These are phyloP conservation scores for Eremophila alpestris DNA, from an alignment of 2,797 vertebrate genomes.

Conservation along the genomic window DNA sequence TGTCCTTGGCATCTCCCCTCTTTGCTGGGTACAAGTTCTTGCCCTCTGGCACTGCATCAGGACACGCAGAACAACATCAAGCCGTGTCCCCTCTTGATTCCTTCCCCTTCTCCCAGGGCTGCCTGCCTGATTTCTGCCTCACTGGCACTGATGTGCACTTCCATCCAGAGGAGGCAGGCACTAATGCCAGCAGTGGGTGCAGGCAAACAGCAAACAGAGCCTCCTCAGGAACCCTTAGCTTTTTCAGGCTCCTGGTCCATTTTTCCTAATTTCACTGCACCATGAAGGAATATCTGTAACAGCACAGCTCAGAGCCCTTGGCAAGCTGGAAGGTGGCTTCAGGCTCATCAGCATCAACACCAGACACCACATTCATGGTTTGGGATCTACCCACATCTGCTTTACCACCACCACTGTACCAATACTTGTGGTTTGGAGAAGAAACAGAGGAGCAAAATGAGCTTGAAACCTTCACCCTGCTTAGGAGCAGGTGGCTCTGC, in stretches of 20 bases:
- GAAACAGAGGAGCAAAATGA: not conserved
- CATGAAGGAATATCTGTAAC: not conserved
- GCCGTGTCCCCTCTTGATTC: not conserved
- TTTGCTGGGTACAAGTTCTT: not conserved
- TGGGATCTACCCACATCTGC: not conserved
- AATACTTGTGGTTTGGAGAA: not conserved
- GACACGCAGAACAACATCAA: not conserved
- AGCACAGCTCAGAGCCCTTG: not conserved
- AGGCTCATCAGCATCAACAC: not conserved
- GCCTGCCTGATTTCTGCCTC: not conserved
- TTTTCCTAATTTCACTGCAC: not conserved
- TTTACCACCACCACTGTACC: not conserved
- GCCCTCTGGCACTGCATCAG: not conserved
- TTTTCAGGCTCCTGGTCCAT: not conserved
- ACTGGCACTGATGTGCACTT: not conserved
- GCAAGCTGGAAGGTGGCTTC: not conserved
- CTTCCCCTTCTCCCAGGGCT: not conserved
- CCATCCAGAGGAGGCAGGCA: not conserved
- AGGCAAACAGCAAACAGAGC: not conserved
- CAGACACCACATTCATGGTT: not conserved
- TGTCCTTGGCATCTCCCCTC: constrained; percentile 9
- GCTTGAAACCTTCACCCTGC: not conserved
- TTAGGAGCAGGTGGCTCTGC: not conserved
- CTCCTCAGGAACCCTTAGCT: not conserved
- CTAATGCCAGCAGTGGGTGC: not conserved